Evolutionary conservation across 1,140 invertebrate genomes (phyloP), one percentile per base, ranked within the genome.

Genomic region (Drosophila malerkotliana): DNA sequence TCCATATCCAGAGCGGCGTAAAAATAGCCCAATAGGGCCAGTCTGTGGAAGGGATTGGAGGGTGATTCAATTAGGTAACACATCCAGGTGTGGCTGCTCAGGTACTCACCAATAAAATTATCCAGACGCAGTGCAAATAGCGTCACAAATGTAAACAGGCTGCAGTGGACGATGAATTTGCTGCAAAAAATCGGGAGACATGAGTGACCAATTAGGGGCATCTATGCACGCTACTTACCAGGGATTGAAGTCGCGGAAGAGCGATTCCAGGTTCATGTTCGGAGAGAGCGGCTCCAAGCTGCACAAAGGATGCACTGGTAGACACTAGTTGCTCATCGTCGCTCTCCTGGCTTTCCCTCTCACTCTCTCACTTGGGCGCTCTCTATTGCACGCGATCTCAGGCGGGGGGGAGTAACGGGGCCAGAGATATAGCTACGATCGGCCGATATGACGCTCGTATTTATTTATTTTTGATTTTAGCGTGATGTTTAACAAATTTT

Each of bases 1-100:
- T 99, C 98, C 98, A 99, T 69, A 98, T 95, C 98, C 98, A 99
- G 92, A 99, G 95, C 49, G 98, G 98, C 30, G 96, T 94, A 92
- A 99, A 99, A 21, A 99, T 95, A 5, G 96, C 95, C 97, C 98
- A 99, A 91, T 97, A 99, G 63, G 96, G 98, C 97, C 97, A 98
- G 90, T 95, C 93, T 92, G 94, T 2, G 15, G 6, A 14, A 1
- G 6, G 21, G 4, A 55, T 7, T 7, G 5, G 1, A 41, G 3
- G 39, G 39, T 8, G 1, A 30, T 15, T 41, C 26, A 4, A 24
- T 47, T 39, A 18, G 41, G 41, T 18, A 44, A 18, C 6, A 9
- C 2, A 5, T 6, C 41, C 41, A 18, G 41, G 41, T 8, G 41
- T 14, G n/a, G 6, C 30, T 10, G 26, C 8, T 21, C 21, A 26